Evolutionary conservation across 2,797 vertebrate genomes (phyloP), one percentile per base, ranked within the genome.

Genomic region (Vipera ursinii): DNA sequence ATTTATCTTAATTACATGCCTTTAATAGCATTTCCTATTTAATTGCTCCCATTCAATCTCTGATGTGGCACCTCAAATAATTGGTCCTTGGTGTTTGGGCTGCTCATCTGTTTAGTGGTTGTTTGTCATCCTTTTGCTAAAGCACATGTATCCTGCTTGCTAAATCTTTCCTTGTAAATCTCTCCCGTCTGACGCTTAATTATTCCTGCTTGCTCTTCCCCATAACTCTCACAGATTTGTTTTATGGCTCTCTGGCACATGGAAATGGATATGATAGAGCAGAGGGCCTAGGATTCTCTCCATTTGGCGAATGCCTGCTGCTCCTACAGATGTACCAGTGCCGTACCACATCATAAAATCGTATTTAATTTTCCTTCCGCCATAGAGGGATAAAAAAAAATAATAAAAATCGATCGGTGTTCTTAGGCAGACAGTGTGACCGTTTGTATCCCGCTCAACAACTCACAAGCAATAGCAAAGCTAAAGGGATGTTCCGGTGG

Each of bases 141-240:
- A 55, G 60, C 56, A 7, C 60, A 60, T n/a, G 17, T 89, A 59
- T 38, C 63, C 73, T 2, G n/a, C 86, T 85, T 44, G 69, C 60
- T 86, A 86, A 91, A 89, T 65, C 89, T 92, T 89, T 55, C 89
- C 93, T 92, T 92, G 69, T 92, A 94, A 91, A 94, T 92, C 89
- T 89, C 59, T 73, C 91, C 89, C 91, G 89, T 73, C 53, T 55
- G 60, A 86, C 55, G 38, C 59, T 90, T 92, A 91, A 94, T 91
- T 92, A 93, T 87, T 90, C 63, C 91, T 90, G 93, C 69, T 60
- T 90, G 86, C 87, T 69, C 89, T 73, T 78, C 73, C 48, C 24
- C 85, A 90, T 63, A 91, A 88, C 69, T 86, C 86, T 92, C 89
- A 7, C 60, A 17, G 51, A 86, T 89, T 73, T 73, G 93, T 92